Percentiles rank a stretch among this genome's conserved stretches.
Conservation (phyloP, 2,797 vertebrate genomes). For the Schizopygopsis malacanthus region DNA sequence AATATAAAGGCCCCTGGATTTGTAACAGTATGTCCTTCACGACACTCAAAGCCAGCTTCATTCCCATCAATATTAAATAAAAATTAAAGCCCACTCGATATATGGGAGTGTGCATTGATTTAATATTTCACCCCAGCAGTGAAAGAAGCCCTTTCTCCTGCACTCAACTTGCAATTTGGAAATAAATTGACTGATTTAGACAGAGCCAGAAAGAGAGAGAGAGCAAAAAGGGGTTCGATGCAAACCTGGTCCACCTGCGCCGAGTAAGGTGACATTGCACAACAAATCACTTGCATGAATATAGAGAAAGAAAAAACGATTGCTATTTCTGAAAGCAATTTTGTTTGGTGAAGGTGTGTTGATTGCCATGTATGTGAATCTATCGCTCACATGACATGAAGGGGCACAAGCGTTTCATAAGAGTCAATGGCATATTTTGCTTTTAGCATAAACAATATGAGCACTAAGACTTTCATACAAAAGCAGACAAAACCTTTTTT, state of each 20-base stretch:
- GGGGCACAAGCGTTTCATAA: conserved; percentile 77
- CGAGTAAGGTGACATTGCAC: conserved; percentile 87
- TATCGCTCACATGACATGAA: conserved; percentile 76
- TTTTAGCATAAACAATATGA: conserved; percentile 82
- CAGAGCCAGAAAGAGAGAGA: conserved; percentile 69
- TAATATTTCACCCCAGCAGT: conserved; percentile 80
- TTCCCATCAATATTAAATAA: conserved; percentile 82
- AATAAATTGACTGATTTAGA: conserved; percentile 90
- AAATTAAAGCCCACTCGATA: conserved; percentile 83
- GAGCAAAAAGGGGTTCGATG: conserved; percentile 64
- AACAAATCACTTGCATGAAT: conserved; percentile 87
- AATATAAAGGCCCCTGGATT: conserved; percentile 77
- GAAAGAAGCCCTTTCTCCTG: conserved; percentile 78
- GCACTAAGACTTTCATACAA: conserved; percentile 77
- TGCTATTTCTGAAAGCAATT: conserved; percentile 87
- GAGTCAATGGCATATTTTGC: conserved; percentile 80
- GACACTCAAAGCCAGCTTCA: conserved; percentile 79
- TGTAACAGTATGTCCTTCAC: conserved; percentile 80
- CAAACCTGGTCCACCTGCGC: conserved; percentile 76
- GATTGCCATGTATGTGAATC: conserved; percentile 84
- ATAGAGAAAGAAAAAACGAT: conserved; percentile 83
- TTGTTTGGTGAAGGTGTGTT: conserved; percentile 80
- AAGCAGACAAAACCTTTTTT: conserved; percentile 67
- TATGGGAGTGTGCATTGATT: conserved; percentile 83
- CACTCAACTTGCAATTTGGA: conserved; percentile 87